Conservation (phyloP, 2,888 invertebrate species). For the Eristalinus sepulchralis region DNA sequence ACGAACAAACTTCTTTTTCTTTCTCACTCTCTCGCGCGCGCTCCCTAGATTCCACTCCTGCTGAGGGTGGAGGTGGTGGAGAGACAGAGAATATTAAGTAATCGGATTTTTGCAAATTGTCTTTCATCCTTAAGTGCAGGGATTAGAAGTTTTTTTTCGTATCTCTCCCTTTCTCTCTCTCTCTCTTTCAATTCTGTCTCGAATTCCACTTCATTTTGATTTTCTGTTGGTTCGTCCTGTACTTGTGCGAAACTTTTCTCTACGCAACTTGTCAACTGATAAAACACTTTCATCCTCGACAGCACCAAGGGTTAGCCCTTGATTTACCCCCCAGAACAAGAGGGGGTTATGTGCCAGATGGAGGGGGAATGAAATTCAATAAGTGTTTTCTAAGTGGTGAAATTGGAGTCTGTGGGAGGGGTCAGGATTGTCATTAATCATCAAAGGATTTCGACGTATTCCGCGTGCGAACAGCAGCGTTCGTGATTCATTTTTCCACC, state of each 20-base stretch:
- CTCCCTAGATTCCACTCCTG: neutral
- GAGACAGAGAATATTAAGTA: conserved; percentile 41
- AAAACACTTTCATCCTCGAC: conserved; percentile 44
- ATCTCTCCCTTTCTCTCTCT: neutral
- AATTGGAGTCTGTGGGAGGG: neutral
- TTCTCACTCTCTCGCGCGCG: neutral
- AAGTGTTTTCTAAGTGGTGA: conserved; percentile 9
- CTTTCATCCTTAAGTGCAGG: conserved; percentile 55
- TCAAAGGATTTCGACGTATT: conserved; percentile 34
- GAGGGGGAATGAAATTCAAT: conserved; percentile 30
- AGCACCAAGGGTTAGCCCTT: conserved; percentile 17
- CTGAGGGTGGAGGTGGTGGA: neutral
- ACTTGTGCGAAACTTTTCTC: neutral
- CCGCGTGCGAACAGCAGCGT: conserved; percentile 5
- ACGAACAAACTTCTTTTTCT: conserved; percentile 12
- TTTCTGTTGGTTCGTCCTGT: neutral
- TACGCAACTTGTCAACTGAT: conserved; percentile 53
- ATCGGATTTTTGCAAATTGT: conserved; percentile 57
- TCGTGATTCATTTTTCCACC: conserved; percentile 23
- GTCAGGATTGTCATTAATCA: conserved; percentile 39
- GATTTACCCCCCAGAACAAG: neutral
- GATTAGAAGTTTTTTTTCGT: conserved; percentile 59
- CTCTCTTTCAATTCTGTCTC: neutral
- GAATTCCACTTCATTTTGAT: neutral
- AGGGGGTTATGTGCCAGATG: neutral